phyloP scores from a whole-genome alignment of 2,797 vertebrate genomes.

The Pangasius djambal region DNA sequence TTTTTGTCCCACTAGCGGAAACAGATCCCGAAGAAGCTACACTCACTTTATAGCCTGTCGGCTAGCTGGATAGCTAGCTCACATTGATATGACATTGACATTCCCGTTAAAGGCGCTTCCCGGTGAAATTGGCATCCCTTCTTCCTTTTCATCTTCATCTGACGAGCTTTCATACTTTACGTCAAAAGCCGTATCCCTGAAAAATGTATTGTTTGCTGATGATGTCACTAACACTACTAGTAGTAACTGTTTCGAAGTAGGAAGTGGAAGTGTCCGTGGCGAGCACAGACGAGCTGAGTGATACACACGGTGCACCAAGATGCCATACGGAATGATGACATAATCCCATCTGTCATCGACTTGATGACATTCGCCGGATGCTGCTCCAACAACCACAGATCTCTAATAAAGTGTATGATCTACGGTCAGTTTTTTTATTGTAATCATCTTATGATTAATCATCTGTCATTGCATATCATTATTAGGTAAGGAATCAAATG shows the following conservation, averaged over 20 bases:
- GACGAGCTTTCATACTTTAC: background rate
- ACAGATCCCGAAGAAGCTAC: background rate
- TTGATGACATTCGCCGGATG: too few species aligned
- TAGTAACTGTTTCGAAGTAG: too few species aligned
- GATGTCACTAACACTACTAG: background rate
- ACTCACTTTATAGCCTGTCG: background rate
- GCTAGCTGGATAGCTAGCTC: background rate
- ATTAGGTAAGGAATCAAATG: background rate
- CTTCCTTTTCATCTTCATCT: background rate
- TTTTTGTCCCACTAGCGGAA: background rate
- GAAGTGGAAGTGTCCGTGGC: too few species aligned
- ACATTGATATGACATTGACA: background rate
- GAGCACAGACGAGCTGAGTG: too few species aligned
- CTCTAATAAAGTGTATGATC: too few species aligned
- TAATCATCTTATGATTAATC: too few species aligned
- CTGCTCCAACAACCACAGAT: too few species aligned
- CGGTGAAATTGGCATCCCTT: background rate
- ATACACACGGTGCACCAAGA: too few species aligned
- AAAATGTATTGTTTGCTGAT: background rate
- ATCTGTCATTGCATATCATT: background rate
- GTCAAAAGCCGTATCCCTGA: background rate
- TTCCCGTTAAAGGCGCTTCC: background rate
- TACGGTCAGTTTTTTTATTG: too few species aligned
- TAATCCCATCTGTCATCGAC: too few species aligned
- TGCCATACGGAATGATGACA: too few species aligned